Evolutionary conservation across 1,140 invertebrate species (phyloP), one percentile per base, ranked within the genome.

Genomic region (Drosophila jambulina): DNA sequence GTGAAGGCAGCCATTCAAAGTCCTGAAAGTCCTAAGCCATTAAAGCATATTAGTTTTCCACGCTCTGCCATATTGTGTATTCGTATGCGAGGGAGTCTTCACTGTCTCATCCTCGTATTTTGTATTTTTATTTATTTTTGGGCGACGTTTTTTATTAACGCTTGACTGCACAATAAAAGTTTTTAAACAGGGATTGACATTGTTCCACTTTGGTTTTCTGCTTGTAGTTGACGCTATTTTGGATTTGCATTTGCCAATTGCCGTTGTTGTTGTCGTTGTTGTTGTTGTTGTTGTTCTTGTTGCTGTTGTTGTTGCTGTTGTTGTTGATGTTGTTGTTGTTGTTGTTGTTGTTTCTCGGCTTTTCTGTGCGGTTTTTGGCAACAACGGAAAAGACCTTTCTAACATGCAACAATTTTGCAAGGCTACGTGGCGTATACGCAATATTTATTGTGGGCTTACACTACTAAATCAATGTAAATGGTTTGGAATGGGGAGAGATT

Each of bases 31-130:
- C 84, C 80, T 87, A 87, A 87, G 81, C 83, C 83, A 87, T 87
- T 87, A 87, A 84, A 87, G 85, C 85, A 87, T 87, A 87, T 87
- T 90, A 87, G 83, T 90, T 87, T 90, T 79, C 62, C 45, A 48
- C 80, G 59, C 61, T 25, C 9, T 40, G 56, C 74, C 78, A 75
- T 82, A 72, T 78, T 57, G 63, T 46, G 27, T 56, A 23, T 53
- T 25, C 32, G 17, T 51, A 17, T 58, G 34, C 46, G 46, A 27
- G 25, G 9, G 17, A 58, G 23, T 42, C 27, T 36, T 17, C 21
- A 17, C 46, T 46, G n/a, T 25, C 34, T 69, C 36, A 38, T 34
- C 45, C 67, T 58, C 42, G 48, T 75, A n/a, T 48, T 23, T 25
- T 57, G 60, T 64, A 77, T 75, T 72, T 38, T 42, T 85, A 75